Conservation (phyloP, 2,888 invertebrate genomes). For the Omphaloscelis lunosa region DNA sequence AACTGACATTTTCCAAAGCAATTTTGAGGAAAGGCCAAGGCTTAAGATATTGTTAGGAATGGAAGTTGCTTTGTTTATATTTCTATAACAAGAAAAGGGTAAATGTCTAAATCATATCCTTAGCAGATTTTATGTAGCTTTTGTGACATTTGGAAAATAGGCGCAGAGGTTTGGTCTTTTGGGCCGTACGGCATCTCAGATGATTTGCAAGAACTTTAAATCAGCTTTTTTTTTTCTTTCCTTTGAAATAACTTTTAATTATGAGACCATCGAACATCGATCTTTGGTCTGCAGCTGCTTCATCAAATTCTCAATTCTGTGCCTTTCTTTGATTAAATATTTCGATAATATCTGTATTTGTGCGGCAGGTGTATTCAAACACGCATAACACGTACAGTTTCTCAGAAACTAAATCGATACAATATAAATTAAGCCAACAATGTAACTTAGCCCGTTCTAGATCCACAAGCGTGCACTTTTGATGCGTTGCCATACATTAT, state of each 20-base stretch:
- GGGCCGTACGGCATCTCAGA: neutral
- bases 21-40: slow-evolving; percentile 55
- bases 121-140: neutral
- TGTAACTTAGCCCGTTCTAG: slow-evolving; percentile 47
- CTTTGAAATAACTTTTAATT: neutral
- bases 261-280: neutral
- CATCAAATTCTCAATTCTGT: neutral
- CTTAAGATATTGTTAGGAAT: slow-evolving; percentile 18
- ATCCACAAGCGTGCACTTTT: slow-evolving; percentile 47
- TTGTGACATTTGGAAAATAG: neutral
- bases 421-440: slow-evolving; percentile 26
- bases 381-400: neutral
- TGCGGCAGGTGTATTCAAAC: neutral
- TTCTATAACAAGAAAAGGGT: slow-evolving; percentile 25
- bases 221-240: neutral
- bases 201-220: neutral
- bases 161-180: neutral
- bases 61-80: slow-evolving; percentile 29
- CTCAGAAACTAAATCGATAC: slow-evolving; percentile 20
- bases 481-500: slow-evolving; percentile 54
- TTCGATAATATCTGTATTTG: slow-evolving; percentile 1
- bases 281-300: neutral
- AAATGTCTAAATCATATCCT: neutral
- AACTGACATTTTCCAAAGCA: slow-evolving; percentile 53
- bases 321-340: neutral